phyloP scores from a whole-genome alignment of 2,113 vertebrate genomes.

The Lagopus leucura region DNA sequence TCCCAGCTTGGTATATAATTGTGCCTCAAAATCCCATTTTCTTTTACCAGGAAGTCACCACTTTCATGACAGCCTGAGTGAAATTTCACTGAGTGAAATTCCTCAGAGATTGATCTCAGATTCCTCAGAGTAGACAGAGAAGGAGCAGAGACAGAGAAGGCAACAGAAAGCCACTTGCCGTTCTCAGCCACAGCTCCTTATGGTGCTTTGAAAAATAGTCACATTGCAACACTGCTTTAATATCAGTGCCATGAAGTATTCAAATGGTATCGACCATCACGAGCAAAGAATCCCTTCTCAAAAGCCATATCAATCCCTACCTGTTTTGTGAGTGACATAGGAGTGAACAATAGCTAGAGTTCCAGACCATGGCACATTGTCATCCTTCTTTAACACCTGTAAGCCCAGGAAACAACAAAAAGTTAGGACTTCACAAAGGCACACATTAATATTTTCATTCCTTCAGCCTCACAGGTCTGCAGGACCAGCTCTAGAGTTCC shows the following conservation, averaged over 20 bases:
- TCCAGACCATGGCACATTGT: constrained; percentile 91
- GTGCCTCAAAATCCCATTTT: background rate
- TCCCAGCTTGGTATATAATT: background rate
- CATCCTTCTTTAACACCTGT: constrained; percentile 94
- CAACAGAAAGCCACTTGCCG: background rate
- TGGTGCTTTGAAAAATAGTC: background rate
- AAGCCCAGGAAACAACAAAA: constrained; percentile 21
- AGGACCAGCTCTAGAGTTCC: background rate
- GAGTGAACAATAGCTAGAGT: constrained; percentile 92
- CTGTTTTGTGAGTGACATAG: constrained; percentile 95
- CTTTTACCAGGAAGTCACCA: background rate
- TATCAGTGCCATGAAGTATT: background rate
- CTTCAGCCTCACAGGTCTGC: background rate
- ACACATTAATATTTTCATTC: background rate
- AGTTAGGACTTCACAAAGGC: background rate
- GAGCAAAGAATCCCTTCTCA: background rate
- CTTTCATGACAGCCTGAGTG: background rate
- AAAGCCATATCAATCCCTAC: constrained; percentile 66
- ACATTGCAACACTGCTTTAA: background rate
- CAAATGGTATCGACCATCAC: fast-evolving
- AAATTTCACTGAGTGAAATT: background rate
- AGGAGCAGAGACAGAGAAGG: background rate
- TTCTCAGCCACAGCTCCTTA: background rate
- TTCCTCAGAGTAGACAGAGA: background rate
- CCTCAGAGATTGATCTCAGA: background rate